These are phyloP conservation scores for Pheosia gnoma DNA, from an alignment of 2,888 invertebrate genomes.

Conservation along the genomic window DNA sequence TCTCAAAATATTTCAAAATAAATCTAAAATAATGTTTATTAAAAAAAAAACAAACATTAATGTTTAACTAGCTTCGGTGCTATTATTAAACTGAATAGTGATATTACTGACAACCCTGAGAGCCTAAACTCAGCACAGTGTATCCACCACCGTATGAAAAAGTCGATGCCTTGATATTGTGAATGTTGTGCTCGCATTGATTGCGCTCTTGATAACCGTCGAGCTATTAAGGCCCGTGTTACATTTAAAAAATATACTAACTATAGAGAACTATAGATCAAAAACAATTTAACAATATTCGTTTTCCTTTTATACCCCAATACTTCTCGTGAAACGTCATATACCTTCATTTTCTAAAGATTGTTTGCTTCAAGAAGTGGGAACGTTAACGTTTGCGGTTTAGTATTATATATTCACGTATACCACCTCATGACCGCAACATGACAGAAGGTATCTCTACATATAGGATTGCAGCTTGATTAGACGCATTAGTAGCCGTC, in stretches of 20 bases:
- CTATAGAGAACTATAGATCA: no score
- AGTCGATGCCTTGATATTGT: slow-evolving; percentile 55
- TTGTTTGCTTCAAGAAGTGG: no score
- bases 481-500: background rate
- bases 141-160: slow-evolving; percentile 53
- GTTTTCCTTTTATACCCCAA: no score
- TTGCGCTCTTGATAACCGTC: background rate
- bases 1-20: no score
- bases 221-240: background rate
- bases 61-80: no score
- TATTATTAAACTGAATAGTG: background rate
- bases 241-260: background rate
- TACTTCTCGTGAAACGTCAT: no score
- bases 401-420: background rate
- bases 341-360: no score
- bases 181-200: slow-evolving; percentile 43
- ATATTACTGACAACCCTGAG: slow-evolving; percentile 40
- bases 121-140: slow-evolving; percentile 33
- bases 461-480: background rate
- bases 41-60: no score
- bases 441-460: background rate
- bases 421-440: background rate
- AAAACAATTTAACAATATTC: no score
- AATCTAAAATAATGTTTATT: no score
- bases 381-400: no score